These are phyloP conservation scores for Atherinosoma microstoma DNA, from an alignment of 2,797 vertebrate species.

Conservation along the genomic window DNA sequence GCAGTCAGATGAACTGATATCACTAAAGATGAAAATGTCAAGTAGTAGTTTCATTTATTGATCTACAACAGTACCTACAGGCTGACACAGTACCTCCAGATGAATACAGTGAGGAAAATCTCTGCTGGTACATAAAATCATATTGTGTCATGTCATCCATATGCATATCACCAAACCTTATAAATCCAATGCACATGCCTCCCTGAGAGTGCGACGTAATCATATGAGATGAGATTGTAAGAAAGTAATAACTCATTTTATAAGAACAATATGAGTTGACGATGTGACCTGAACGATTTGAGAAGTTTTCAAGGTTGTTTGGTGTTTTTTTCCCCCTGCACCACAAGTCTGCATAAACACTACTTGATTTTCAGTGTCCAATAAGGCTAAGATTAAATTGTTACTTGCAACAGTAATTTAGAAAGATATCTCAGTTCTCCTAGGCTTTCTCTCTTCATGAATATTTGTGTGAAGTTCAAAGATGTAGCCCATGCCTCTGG, in stretches of 20 bases:
- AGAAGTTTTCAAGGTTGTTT: not conserved
- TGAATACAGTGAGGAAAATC: too few relatives aligned
- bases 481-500: constrained; percentile 32
- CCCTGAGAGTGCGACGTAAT: not conserved
- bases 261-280: not conserved
- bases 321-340: not conserved
- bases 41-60: not conserved
- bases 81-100: too few relatives aligned
- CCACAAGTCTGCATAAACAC: not conserved
- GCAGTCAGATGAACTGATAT: not conserved
- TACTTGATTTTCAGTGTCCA: constrained; percentile 1
- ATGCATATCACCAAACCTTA: not conserved
- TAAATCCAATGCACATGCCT: not conserved
- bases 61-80: not conserved
- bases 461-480: constrained; percentile 30
- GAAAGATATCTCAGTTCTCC: not conserved
- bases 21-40: not conserved
- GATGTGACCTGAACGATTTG: not conserved
- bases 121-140: not conserved
- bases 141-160: not conserved
- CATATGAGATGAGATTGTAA: not conserved
- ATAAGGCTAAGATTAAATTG: constrained; percentile 6
- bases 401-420: constrained; percentile 10
- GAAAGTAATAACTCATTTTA: not conserved
- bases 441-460: constrained; percentile 2